Percentiles rank a stretch among this genome's conserved stretches.
These are phyloP conservation scores for Caenorhabditis elegans DNA, from an alignment of 1,140 invertebrate genomes.

Conservation along the genomic window WBcel235 BX284605.5:4648501-4649000, in stretches of 20 bases:
- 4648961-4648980: too few relatives aligned
- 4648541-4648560: background rate
- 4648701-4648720: background rate
- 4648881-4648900: background rate
- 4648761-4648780: background rate
- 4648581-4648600: constrained; percentile 16
- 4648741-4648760: background rate
- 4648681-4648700: background rate
- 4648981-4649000: too few relatives aligned
- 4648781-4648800: too few relatives aligned
- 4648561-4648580: constrained; percentile 19
- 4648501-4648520: background rate
- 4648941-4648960: too few relatives aligned
- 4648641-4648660: background rate
- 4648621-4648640: constrained; percentile 18
- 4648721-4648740: too few relatives aligned
- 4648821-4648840: background rate
- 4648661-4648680: background rate
- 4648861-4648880: background rate
- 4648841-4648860: background rate
- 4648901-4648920: constrained; percentile 6
- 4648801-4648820: too few relatives aligned
- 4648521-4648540: background rate
- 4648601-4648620: background rate
- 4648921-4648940: background rate